Conservation (phyloP, 2,113 vertebrate species). For the Channa argus region DNA sequence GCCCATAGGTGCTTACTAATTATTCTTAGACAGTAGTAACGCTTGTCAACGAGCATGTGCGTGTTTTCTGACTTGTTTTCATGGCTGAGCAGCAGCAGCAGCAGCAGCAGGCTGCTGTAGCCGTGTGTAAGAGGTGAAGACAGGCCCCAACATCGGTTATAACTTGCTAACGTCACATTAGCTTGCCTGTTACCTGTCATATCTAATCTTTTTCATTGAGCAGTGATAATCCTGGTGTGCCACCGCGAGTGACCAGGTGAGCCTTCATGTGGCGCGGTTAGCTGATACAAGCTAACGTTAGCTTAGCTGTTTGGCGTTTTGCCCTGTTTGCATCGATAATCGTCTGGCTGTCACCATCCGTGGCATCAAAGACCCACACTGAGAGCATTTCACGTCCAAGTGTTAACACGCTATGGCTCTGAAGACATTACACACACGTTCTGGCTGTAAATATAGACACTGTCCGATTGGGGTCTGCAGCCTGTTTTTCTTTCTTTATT, state of each 20-base stretch:
- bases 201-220: rapidly evolving
- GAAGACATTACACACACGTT: not conserved
- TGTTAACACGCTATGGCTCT: too few relatives aligned
- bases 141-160: conserved; percentile 44
- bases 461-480: too few relatives aligned
- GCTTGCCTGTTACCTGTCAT: not conserved
- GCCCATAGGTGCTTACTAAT: too few relatives aligned
- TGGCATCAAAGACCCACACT: not conserved
- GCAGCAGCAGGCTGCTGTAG: not conserved
- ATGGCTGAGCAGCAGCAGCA: conserved; percentile 3
- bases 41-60: not conserved
- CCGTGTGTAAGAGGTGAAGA: conserved; percentile 48
- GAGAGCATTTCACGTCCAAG: too few relatives aligned
- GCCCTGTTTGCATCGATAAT: conserved; percentile 11
- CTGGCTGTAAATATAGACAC: too few relatives aligned
- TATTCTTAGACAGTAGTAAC: not conserved
- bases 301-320: conserved; percentile 13
- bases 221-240: not conserved
- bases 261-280: not conserved
- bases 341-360: not conserved
- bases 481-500: too few relatives aligned
- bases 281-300: not conserved
- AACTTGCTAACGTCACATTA: conserved; percentile 34
- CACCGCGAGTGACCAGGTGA: not conserved
- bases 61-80: conserved; percentile 1